These are phyloP conservation scores for Turnix velox DNA, from an alignment of 2,113 vertebrate genomes.

Conservation along the genomic window DNA sequence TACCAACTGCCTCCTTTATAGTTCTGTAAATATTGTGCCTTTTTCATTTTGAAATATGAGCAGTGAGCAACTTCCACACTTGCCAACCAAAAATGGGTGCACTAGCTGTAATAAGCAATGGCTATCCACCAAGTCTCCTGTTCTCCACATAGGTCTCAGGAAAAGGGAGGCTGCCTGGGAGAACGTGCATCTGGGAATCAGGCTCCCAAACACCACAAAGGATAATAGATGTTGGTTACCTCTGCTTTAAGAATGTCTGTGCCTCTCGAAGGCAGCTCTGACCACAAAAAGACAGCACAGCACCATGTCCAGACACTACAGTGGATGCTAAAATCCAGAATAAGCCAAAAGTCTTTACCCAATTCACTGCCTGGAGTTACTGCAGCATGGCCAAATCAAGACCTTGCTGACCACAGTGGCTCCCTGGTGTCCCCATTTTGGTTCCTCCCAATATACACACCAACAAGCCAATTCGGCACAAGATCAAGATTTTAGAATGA, in stretches of 20 bases:
- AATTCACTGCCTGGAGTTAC: neutral
- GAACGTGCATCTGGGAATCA: neutral
- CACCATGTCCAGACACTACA: neutral
- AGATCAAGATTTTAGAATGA: neutral
- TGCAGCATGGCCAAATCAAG: neutral
- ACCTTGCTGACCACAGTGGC: fast-evolving
- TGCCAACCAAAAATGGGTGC: neutral
- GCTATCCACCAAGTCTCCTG: neutral
- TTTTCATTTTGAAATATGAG: neutral
- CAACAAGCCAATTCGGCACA: neutral
- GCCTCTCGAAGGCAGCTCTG: neutral
- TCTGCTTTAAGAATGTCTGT: neutral
- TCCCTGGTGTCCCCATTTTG: neutral
- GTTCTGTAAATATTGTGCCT: neutral
- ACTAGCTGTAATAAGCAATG: neutral
- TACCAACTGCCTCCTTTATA: neutral
- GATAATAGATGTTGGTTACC: neutral
- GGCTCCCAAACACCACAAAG: neutral
- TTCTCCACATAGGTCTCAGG: neutral
- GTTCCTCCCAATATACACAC: neutral
- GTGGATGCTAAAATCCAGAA: neutral
- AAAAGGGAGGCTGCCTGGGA: neutral
- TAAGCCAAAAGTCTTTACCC: neutral
- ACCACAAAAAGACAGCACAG: neutral
- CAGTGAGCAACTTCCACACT: neutral